Base-by-base conservation (phyloP, 2,113 vertebrate genomes). In the Rattus rattus region DNA sequence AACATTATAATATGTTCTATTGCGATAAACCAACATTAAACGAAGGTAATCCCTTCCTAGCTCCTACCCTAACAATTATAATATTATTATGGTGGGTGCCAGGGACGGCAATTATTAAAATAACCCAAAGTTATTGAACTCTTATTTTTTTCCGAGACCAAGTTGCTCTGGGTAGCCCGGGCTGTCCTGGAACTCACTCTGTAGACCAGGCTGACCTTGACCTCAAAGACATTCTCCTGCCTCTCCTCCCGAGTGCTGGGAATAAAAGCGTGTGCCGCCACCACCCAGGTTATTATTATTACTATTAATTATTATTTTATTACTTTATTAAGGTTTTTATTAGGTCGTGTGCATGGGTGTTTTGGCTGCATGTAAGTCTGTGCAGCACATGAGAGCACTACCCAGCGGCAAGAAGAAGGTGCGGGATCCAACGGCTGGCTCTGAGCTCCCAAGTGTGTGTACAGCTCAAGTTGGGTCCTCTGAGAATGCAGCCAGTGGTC, bases 81-180 rank as follows among this genome's bases (percentile, higher is more conserved):
- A 84, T 54, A 43, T 76, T 70, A 92, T 95, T 61, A 94, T 39
- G 63, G 52, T n/a, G 65, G 28, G 72, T 83, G 54, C 65, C 65
- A 39, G 76, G 39, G 67, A 96, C 36, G 56, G 33, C 93, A 84
- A 92, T 93, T 85, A 90, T 94, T 89, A 75, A 43, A 20, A 67
- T 81, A 92, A 87, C 80, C 47, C 59, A 73, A 79, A 90, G 47
- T 47, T 72, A 92, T 19, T 75, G 39, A 86, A 91, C 79, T 73
- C 26, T 65, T 72, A 14, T n/a, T 52, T 69, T 33, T 11, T 36
- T 36, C 3, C 4, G 72, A 73, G n/a, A 73, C n/a, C n/a, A 20
- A 22, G 72, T 22, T 11, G 19, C n/a, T 73, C 72, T 73, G 9
- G 33, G 67, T 69, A 69, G 30, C 30, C 30, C 33, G 5, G 67